Evolutionary conservation across 2,888 invertebrate genomes (phyloP).

Genomic region (Rhagium mordax): DNA sequence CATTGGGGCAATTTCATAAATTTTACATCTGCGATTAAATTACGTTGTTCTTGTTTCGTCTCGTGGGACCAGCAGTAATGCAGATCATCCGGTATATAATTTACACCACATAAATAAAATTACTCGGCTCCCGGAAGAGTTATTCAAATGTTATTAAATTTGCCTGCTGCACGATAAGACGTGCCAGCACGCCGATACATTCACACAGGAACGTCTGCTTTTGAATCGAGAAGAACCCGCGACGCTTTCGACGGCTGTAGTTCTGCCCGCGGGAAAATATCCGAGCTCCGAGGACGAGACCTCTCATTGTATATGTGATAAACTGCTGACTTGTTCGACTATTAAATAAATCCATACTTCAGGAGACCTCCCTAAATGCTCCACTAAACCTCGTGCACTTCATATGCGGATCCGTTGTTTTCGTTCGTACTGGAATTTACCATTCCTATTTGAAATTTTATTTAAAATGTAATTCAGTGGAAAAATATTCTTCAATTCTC

Average conservation of each 20-base stretch:
- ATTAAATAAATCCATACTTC: constrained; percentile 39
- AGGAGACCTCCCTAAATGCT: constrained; percentile 27
- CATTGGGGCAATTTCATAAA: constrained; percentile 12
- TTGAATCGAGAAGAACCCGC: constrained; percentile 14
- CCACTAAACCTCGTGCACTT: constrained; percentile 14
- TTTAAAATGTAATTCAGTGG: constrained; percentile 2
- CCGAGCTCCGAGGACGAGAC: constrained; percentile 16
- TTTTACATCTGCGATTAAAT: constrained; percentile 21
- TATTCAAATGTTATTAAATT: constrained; percentile 44
- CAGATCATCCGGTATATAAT: constrained; percentile 32
- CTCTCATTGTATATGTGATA: constrained; percentile 39
- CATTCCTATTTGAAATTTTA: not conserved
- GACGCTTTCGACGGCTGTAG: not conserved
- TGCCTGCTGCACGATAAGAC: constrained; percentile 16
- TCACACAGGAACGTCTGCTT: constrained; percentile 27
- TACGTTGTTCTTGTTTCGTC: constrained; percentile 3
- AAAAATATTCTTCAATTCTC: not conserved
- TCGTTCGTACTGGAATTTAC: not conserved
- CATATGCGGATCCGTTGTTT: constrained; percentile 4
- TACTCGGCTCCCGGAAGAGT: constrained; percentile 34
- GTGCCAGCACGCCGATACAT: constrained; percentile 17
- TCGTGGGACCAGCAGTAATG: constrained; percentile 10
- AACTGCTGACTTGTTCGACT: constrained; percentile 36
- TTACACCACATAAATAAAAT: constrained; percentile 46
- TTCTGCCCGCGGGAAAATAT: constrained; percentile 5